Conservation (phyloP, 1,140 invertebrate species). For the Augochlora pura region DNA sequence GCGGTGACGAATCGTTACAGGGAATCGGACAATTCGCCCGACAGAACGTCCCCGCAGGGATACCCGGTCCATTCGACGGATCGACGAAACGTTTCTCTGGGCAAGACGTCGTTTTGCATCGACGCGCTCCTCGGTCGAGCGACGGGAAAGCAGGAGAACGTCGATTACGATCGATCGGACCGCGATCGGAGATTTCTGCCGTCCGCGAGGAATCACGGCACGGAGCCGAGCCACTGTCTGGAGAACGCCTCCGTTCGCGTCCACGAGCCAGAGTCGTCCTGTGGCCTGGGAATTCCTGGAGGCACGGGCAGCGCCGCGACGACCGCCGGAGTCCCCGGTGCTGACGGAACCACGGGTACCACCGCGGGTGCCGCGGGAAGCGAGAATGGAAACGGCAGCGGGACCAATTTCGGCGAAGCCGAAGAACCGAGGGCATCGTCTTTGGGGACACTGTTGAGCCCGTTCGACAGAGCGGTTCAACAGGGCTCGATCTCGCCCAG, state of each 20-base stretch:
- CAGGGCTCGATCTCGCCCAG: constrained; percentile 34
- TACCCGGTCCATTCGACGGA: constrained; percentile 46
- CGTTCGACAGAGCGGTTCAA: constrained; percentile 49
- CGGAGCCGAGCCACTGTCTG: not conserved
- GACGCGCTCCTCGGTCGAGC: constrained; percentile 82
- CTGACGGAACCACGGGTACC: not conserved
- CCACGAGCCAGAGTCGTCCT: constrained; percentile 49
- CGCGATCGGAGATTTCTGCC: constrained; percentile 43
- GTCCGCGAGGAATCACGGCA: not conserved
- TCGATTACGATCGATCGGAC: constrained; percentile 46
- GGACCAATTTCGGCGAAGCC: constrained; percentile 49
- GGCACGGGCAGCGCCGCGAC: not conserved
- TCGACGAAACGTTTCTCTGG: constrained; percentile 50
- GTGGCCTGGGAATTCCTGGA: constrained; percentile 36
- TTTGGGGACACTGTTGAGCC: constrained; percentile 47
- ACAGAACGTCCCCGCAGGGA: constrained; percentile 49
- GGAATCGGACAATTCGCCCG: constrained; percentile 41
- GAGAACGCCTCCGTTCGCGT: constrained; percentile 18
- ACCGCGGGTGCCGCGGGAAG: no score
- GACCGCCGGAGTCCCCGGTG: not conserved
- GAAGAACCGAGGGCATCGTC: constrained; percentile 44
- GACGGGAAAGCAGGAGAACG: constrained; percentile 39
- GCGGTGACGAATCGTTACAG: constrained; percentile 47
- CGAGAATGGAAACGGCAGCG: constrained; percentile 5
- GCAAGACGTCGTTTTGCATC: constrained; percentile 85